Evolutionary conservation across 2,888 invertebrate genomes (phyloP).

Genomic region (Drosophila rubida): DNA sequence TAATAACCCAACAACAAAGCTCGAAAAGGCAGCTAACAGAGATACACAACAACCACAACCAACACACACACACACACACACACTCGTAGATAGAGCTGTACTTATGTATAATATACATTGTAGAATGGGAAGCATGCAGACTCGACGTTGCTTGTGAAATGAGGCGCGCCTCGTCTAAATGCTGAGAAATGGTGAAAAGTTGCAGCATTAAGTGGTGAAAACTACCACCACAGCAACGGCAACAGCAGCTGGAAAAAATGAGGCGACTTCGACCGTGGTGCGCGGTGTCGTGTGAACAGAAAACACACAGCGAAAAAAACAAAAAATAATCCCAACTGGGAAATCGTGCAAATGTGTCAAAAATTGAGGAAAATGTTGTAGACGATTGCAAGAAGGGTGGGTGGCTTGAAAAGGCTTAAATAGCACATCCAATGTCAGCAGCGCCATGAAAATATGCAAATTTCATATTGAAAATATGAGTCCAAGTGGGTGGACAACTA

Average conservation of each 20-base stretch:
- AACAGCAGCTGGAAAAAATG: constrained; percentile 52
- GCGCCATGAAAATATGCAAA: constrained; percentile 59
- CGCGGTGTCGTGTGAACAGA: constrained; percentile 56
- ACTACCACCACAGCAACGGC: constrained; percentile 38
- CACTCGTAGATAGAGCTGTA: constrained; percentile 22
- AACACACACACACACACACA: constrained; percentile 29
- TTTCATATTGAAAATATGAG: constrained; percentile 25
- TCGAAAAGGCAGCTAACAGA: constrained; percentile 26
- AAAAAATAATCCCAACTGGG: constrained; percentile 41
- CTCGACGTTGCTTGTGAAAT: constrained; percentile 48
- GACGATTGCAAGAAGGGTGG: constrained; percentile 16
- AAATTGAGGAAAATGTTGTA: constrained; percentile 55
- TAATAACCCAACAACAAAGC: constrained; percentile 57
- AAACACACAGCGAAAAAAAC: not conserved
- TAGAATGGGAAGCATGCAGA: constrained; percentile 70
- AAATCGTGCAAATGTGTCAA: constrained; percentile 80
- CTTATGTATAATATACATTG: constrained; percentile 5
- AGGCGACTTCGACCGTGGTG: constrained; percentile 40
- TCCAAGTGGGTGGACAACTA: not conserved
- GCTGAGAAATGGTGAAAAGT: constrained; percentile 72
- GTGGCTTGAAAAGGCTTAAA: constrained; percentile 7
- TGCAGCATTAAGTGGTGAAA: constrained; percentile 70
- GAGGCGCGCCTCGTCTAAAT: constrained; percentile 58
- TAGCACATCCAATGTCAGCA: constrained; percentile 56
- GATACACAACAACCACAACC: constrained; percentile 26